Evolutionary conservation across 2,797 vertebrate genomes (phyloP).

Genomic region (Muscicapa comitata): DNA sequence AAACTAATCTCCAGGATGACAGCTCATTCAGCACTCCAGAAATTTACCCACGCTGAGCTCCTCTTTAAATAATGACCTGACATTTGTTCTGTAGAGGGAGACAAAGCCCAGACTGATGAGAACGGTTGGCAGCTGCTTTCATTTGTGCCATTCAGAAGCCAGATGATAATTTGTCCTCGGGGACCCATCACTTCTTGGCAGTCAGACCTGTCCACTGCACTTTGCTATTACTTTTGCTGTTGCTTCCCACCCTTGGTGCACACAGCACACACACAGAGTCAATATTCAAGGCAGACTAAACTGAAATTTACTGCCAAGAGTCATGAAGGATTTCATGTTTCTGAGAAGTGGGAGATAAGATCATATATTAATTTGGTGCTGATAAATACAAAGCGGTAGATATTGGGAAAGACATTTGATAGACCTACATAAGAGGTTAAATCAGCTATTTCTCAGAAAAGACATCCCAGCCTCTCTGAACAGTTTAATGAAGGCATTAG

Average conservation of each 20-base stretch:
- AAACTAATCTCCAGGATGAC: conserved; percentile 10
- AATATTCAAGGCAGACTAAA: not conserved
- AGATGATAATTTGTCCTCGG: conserved; percentile 18
- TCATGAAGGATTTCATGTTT: not conserved
- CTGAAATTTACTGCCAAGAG: not conserved
- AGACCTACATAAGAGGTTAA: not conserved
- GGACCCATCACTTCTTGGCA: conserved; percentile 43
- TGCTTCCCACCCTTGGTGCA: not conserved
- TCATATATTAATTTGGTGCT: not conserved
- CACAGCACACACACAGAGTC: not conserved
- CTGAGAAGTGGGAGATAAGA: not conserved
- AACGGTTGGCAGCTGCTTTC: conserved; percentile 57
- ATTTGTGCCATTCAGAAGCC: conserved; percentile 49
- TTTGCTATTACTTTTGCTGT: not conserved
- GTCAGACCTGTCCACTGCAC: conserved; percentile 19
- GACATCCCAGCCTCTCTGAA: not conserved
- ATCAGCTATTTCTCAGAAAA: not conserved
- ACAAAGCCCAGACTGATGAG: conserved; percentile 62
- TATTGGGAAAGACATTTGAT: not conserved
- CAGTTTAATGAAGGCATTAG: not conserved
- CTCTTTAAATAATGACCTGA: conserved; percentile 58
- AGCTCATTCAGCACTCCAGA: conserved; percentile 23
- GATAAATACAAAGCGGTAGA: not conserved
- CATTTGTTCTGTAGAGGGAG: conserved; percentile 68
- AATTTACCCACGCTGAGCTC: conserved; percentile 1